Conservation (phyloP, 2,797 vertebrate species). For the Danio choprae region DNA sequence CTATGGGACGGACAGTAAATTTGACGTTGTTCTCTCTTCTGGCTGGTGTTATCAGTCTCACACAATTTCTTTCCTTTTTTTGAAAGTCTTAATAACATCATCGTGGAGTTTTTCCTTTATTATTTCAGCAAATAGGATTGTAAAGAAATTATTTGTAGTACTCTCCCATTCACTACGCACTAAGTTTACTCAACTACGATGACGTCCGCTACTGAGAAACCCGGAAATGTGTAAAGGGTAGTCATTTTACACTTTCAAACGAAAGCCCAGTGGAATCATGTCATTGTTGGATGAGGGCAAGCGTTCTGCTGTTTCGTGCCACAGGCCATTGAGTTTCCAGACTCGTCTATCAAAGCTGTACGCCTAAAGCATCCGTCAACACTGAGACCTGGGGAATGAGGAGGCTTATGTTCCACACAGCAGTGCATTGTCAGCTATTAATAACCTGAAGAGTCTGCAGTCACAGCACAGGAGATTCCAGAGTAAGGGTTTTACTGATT, state of each 20-base stretch:
- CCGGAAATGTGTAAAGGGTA: no score
- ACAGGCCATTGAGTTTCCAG: not conserved
- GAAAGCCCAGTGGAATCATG: not conserved
- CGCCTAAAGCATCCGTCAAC: constrained; percentile 27
- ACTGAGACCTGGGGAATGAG: constrained; percentile 20
- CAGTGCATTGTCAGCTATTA: constrained; percentile 78
- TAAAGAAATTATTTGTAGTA: no score
- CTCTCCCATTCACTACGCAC: no score
- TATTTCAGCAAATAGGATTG: no score
- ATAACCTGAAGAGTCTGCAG: constrained; percentile 65
- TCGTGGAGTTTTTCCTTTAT: no score
- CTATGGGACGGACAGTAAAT: no score
- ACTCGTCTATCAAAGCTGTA: constrained; percentile 16
- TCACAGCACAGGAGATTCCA: constrained; percentile 32
- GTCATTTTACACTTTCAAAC: not conserved
- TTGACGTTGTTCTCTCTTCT: no score
- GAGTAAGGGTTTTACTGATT: constrained; percentile 37
- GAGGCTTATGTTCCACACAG: constrained; percentile 76
- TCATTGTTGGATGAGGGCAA: not conserved
- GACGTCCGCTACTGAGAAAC: no score
- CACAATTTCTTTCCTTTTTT: no score
- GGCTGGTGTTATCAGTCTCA: no score
- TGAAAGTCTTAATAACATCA: no score
- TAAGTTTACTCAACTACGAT: no score
- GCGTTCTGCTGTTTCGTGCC: not conserved